phyloP scores from a whole-genome alignment of 35 echinoderm and acorn worm species.

The Diadema setosum region DNA sequence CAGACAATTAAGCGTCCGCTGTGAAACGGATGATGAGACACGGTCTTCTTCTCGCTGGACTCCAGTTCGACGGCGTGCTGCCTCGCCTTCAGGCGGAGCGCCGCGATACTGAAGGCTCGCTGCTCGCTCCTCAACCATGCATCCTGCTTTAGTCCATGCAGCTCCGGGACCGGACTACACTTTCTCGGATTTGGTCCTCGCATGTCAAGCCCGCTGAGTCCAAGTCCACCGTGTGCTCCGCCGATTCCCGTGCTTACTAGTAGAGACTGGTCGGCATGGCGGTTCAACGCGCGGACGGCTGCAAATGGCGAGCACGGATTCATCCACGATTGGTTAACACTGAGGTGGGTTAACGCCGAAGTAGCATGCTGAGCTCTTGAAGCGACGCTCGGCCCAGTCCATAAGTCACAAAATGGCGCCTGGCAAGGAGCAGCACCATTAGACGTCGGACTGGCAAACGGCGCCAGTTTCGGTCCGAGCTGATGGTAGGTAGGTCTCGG shows the following conservation, averaged over 20 bases:
- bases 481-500: background rate
- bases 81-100: constrained; percentile 30
- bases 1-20: no score
- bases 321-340: background rate
- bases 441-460: background rate
- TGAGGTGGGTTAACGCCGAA: background rate
- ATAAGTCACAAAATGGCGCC: constrained; percentile 3
- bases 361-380: background rate
- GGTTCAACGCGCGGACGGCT: background rate
- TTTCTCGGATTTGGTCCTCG: background rate
- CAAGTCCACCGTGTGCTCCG: background rate
- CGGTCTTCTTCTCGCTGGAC: background rate
- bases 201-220: background rate
- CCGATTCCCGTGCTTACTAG: background rate
- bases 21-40: background rate
- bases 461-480: background rate
- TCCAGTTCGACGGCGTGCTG: constrained; percentile 3
- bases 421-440: no score
- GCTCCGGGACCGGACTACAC: background rate
- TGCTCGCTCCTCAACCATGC: background rate
- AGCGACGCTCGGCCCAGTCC: background rate
- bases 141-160: background rate
- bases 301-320: background rate
- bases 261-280: background rate
- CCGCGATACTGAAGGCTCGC: constrained; percentile 10